phyloP scores from a whole-genome alignment of 2,113 vertebrate genomes.

The Mus pahari region DNA sequence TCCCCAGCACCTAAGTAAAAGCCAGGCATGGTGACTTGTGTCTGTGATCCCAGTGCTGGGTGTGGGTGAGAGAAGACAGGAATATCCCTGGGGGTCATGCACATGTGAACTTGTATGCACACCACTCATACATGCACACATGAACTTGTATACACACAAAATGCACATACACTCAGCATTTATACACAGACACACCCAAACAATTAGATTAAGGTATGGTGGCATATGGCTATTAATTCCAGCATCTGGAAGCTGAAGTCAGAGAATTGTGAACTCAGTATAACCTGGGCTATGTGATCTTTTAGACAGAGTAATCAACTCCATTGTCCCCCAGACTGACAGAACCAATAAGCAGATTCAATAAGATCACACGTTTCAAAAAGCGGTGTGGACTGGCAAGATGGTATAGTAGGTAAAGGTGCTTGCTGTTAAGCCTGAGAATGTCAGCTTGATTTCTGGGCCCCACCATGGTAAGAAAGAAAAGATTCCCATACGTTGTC shows the following conservation, averaged over 20 bases:
- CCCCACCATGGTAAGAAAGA: background rate
- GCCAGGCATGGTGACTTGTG: background rate
- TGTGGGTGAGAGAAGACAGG: background rate
- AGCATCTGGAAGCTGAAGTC: background rate
- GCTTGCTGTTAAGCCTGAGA: background rate
- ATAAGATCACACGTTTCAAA: background rate
- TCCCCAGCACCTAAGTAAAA: background rate
- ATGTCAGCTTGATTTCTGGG: background rate
- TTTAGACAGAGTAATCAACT: background rate
- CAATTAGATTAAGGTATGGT: background rate
- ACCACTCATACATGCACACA: background rate
- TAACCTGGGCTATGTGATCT: background rate
- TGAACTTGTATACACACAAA: too few relatives aligned
- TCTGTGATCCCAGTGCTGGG: background rate
- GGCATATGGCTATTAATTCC: background rate
- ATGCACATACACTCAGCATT: background rate
- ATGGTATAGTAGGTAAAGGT: too few relatives aligned
- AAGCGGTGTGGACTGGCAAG: background rate
- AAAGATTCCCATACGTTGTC: too few relatives aligned
- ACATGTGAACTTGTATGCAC: background rate
- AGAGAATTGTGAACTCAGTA: background rate
- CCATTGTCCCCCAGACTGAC: background rate
- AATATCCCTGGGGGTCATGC: background rate
- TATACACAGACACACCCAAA: background rate
- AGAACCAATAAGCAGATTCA: conserved; percentile 27